A percentile compares a stretch with the other conserved stretches of the same genome.
Conservation (phyloP, 2,888 invertebrate genomes). For the Thumatha senex region DNA sequence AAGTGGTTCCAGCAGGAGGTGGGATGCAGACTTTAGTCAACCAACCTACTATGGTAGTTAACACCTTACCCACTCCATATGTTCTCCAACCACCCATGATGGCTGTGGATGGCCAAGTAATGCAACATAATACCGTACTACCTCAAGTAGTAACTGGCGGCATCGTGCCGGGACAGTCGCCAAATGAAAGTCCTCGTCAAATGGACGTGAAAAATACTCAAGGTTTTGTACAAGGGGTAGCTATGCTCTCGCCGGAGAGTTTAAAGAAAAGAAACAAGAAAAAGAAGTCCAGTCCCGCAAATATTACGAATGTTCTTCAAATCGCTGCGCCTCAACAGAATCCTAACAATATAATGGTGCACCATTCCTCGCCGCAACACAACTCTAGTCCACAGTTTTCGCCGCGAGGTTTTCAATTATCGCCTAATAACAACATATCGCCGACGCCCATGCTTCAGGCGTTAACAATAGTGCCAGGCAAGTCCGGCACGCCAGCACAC, state of each 20-base stretch:
- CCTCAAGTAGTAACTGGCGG: constrained; percentile 88
- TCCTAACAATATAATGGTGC: constrained; percentile 84
- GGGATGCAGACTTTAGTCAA: constrained; percentile 87
- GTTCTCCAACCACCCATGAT: constrained; percentile 91
- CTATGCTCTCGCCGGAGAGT: constrained; percentile 87
- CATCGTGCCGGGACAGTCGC: constrained; percentile 82
- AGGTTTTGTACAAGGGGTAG: constrained; percentile 66
- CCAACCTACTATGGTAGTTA: constrained; percentile 91
- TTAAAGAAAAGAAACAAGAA: constrained; percentile 87
- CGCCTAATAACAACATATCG: constrained; percentile 86
- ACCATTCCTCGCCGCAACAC: constrained; percentile 75
- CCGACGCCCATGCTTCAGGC: constrained; percentile 89
- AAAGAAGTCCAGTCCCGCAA: constrained; percentile 88
- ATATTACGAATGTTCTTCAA: constrained; percentile 88
- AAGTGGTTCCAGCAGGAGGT: constrained; percentile 85
- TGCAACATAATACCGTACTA: constrained; percentile 87
- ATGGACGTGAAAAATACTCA: constrained; percentile 80
- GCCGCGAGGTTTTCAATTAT: constrained; percentile 90
- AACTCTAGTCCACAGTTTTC: constrained; percentile 84
- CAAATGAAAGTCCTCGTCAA: constrained; percentile 76
- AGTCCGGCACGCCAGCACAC: constrained; percentile 88
- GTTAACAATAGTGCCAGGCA: constrained; percentile 89
- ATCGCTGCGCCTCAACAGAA: constrained; percentile 87
- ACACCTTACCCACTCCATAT: constrained; percentile 90
- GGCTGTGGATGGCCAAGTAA: constrained; percentile 88